phyloP scores from a whole-genome alignment of 2,797 vertebrate genomes.

The Malurus splendens region DNA sequence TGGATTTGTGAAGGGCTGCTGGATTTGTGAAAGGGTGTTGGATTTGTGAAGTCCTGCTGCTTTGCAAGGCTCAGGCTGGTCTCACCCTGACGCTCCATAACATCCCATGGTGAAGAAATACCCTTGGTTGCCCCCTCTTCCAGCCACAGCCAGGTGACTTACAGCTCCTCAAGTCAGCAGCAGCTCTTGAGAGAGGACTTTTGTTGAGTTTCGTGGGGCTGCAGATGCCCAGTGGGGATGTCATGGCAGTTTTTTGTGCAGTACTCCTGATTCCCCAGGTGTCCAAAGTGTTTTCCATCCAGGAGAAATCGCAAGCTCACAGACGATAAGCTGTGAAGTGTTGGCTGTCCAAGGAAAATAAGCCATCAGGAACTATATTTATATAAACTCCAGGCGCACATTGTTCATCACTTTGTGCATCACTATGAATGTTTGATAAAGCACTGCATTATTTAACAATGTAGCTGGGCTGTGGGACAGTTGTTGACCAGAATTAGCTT shows the following conservation, averaged over 20 bases:
- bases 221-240: background rate
- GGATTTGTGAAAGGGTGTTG: too few relatives aligned
- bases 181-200: background rate
- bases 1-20: too few relatives aligned
- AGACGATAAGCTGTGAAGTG: constrained; percentile 64
- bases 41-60: too few relatives aligned
- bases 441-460: constrained; percentile 71
- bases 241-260: background rate
- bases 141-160: background rate
- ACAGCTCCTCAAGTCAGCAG: background rate
- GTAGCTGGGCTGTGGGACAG: constrained; percentile 1
- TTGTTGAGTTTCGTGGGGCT: background rate
- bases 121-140: background rate
- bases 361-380: constrained; percentile 62
- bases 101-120: background rate
- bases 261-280: constrained; percentile 56
- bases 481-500: constrained; percentile 38
- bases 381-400: constrained; percentile 38
- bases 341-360: constrained; percentile 57
- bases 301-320: constrained; percentile 36
- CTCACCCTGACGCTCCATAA: accelerated
- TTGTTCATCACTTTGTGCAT: constrained; percentile 52
- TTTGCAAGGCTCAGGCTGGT: background rate
- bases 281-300: constrained; percentile 53
- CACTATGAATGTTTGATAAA: constrained; percentile 75